A percentile compares a stretch with the other conserved stretches of the same genome.
Conservation (phyloP, 2,797 vertebrate species). For the Anas flavirostris region DNA sequence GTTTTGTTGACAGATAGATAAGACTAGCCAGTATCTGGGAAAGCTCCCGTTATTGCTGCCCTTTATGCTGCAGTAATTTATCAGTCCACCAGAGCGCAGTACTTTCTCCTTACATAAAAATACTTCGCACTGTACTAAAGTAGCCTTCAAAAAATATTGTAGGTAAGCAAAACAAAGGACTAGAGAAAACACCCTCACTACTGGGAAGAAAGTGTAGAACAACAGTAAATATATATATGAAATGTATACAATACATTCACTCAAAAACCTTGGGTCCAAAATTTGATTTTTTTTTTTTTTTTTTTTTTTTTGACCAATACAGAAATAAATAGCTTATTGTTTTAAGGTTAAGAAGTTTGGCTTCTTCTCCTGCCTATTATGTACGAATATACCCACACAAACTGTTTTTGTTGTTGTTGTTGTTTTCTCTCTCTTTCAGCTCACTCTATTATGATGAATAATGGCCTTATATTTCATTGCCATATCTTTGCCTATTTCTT, state of each 20-base stretch:
- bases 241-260: background rate
- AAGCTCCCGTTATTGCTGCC: background rate
- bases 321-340: background rate
- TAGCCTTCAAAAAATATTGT: background rate
- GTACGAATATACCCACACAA: background rate
- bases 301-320: no score
- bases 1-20: background rate
- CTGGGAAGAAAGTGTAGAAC: background rate
- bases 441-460: constrained; percentile 5
- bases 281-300: background rate
- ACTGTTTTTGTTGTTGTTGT: no score
- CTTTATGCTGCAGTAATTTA: background rate
- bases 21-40: background rate
- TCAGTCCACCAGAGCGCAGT: background rate
- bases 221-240: background rate
- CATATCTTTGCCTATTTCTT: constrained; percentile 33
- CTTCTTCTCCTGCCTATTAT: background rate
- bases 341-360: background rate
- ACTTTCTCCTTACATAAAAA: background rate
- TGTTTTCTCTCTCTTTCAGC: background rate
- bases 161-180: background rate
- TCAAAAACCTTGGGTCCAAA: background rate
- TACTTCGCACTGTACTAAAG: background rate
- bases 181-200: background rate
- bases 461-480: constrained; percentile 24